These are phyloP conservation scores for Agriopis aurantiaria DNA, from an alignment of 2,888 invertebrate genomes.

Conservation along the genomic window DNA sequence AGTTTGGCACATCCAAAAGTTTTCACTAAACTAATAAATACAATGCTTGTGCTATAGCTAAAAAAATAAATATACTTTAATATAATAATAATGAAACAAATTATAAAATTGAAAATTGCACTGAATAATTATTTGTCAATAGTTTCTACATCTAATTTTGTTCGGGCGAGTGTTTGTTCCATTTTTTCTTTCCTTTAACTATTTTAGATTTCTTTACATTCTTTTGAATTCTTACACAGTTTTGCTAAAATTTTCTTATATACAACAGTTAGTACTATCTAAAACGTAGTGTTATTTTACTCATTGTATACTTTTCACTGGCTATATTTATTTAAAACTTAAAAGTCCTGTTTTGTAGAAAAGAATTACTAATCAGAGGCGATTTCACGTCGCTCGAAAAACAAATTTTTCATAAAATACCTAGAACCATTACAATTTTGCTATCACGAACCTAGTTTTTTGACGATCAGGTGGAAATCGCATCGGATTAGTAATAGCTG, in stretches of 20 bases:
- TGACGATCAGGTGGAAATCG: conserved; percentile 72
- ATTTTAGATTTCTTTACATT: conserved; percentile 63
- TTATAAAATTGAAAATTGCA: conserved; percentile 76
- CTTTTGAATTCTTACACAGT: conserved; percentile 72
- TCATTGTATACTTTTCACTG: conserved; percentile 64
- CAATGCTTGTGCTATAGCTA: conserved; percentile 75
- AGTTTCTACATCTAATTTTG: conserved; percentile 76
- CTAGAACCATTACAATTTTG: conserved; percentile 52
- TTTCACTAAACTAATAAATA: conserved; percentile 82
- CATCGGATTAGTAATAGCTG: conserved; percentile 91
- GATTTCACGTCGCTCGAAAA: conserved; percentile 71
- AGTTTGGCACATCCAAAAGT: conserved; percentile 83
- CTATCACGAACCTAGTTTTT: conserved; percentile 54
- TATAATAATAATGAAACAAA: conserved; percentile 68
- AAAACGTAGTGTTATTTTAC: conserved; percentile 62
- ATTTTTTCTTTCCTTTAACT: conserved; percentile 75
- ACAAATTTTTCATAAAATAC: conserved; percentile 51
- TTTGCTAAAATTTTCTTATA: conserved; percentile 72
- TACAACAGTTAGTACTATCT: conserved; percentile 82
- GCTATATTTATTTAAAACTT: conserved; percentile 57
- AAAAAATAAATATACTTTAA: conserved; percentile 66
- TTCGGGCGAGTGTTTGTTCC: conserved; percentile 85
- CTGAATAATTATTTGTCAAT: conserved; percentile 69
- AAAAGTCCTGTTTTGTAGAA: conserved; percentile 50
- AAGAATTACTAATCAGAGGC: conserved; percentile 80